Evolutionary conservation across 1,140 invertebrate genomes (phyloP), one percentile per base, ranked within the genome.

Genomic region (Drosophila triauraria): DNA sequence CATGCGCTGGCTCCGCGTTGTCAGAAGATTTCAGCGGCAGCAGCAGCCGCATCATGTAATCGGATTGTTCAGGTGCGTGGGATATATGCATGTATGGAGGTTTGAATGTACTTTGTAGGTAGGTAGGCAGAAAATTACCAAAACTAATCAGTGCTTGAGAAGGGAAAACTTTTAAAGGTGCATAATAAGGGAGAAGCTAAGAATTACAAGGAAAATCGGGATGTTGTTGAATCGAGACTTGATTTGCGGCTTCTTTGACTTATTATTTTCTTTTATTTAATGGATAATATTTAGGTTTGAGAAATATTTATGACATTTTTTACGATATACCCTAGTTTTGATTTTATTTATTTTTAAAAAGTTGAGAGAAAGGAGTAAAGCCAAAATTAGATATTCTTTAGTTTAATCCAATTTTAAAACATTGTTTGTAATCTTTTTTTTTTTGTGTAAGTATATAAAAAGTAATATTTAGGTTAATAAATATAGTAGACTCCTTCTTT

Each of bases 1-100:
- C 74, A 79, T 86, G 75, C 79, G 79, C 82, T 84, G 76, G 76
- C 71, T 72, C 75, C 65, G 51, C 47, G 35, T 27, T 65, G 30
- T 46, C 72, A 54, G 20, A 75, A 15, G 53, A 75, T 75, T 35
- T 30, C 60, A 27, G 43, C 65, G 61, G 46, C 20, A 61, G 30
- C 59, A 13, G 27, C 67, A 67, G 38, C 30, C 38, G 46, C 61
- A 32, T 48, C 47, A 67, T 70, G 67, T 70, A 70, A 70, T 40
- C 63, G 67, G 54, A 72, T 51, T 72, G 67, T 60, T 72, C 70
- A 72, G 53, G 46, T 72, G 69, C 67, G 68, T 70, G 67, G 67
- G 48, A 38, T 67, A 63, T 63, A 48, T 20, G 32, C 17, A 43
- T 2, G 15, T 2, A 40, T 13, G 13, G n/a, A 30, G 27, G 27